Base-by-base conservation (phyloP, 2,797 vertebrate genomes). In the Aphelocoma californica region DNA sequence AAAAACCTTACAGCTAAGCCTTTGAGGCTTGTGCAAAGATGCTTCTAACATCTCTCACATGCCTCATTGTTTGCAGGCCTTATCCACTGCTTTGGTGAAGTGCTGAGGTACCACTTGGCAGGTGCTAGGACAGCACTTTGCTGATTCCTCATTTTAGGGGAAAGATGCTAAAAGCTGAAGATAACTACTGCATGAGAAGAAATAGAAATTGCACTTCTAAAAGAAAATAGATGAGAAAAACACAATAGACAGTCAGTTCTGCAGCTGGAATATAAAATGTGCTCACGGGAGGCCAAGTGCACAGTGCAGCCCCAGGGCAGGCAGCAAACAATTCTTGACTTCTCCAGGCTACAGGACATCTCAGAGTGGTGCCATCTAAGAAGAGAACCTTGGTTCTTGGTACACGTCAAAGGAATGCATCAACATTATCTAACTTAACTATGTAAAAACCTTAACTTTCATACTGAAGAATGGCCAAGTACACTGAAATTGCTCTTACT, bases 161-260 rank as follows among this genome's bases (percentile, higher is more conserved):
- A 61, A 87, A 84, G 67, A 75, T 42, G 21, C 24, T 91, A 91
- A 80, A 85, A 77, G 56, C 31, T 78, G 71, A 66, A 73, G 32
- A 56, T 38, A 62, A 70, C 23, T 82, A 51, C 14, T 34, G 9
- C 29, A 85, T 4, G 8, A 86, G 38, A 80, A 87, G 23, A 92
- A 93, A 84, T 13, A 80, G 57, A 70, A 74, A 26, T 3, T 12
- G 26, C 32, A 64, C 32, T 29, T 78, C 54, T 21, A 74, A 32
- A 89, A 31, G 9, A 77, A 62, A 83, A 64, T 6, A n/a, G 47
- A 40, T 9, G 44, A 50, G 29, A 82, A 36, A 80, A 75, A 7
- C 42, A 48, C n/a, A 89, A 71, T 0, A 58, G 36, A 6, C 44
- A 64, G 50, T 7, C 40, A 53, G 53, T 56, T 85, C 32, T 48